phyloP scores from a whole-genome alignment of 2,888 invertebrate genomes.

The Psylliodes chrysocephalus region DNA sequence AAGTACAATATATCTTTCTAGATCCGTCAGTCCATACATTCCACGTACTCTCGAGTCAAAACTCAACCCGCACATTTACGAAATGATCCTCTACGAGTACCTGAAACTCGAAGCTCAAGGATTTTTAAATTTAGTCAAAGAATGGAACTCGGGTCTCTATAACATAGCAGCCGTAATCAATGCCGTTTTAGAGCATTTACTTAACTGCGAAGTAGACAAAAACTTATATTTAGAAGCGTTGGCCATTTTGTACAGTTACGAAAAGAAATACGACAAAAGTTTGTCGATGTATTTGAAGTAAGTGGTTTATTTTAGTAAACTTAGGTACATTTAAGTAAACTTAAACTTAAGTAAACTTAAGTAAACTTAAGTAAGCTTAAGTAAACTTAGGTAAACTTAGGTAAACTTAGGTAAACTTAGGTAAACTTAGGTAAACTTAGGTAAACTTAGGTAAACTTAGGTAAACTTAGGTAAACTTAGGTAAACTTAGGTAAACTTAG shows the following conservation, averaged over 20 bases:
- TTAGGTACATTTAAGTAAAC: too few species aligned
- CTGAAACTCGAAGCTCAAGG: slow-evolving; percentile 84
- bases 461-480: too few species aligned
- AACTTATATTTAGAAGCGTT: slow-evolving; percentile 84
- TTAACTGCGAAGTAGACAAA: slow-evolving; percentile 76
- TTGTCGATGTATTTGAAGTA: slow-evolving; percentile 88
- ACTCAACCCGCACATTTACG: slow-evolving; percentile 87
- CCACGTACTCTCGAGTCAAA: slow-evolving; percentile 78
- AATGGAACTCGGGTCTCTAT: slow-evolving; percentile 88
- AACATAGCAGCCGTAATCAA: slow-evolving; percentile 86
- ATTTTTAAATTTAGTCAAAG: slow-evolving; percentile 84
- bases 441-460: too few species aligned
- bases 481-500: too few species aligned
- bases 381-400: too few species aligned
- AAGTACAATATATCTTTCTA: too few species aligned
- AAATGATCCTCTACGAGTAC: slow-evolving; percentile 93
- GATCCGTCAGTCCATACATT: slow-evolving; percentile 82
- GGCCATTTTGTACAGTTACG: slow-evolving; percentile 88
- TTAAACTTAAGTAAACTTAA: too few species aligned
- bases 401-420: too few species aligned
- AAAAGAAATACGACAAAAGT: slow-evolving; percentile 91
- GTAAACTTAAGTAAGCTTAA: too few species aligned
- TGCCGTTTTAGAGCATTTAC: slow-evolving; percentile 83
- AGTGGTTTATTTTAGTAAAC: slow-evolving; percentile 52
- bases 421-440: too few species aligned